Evolutionary conservation across 2,888 invertebrate genomes (phyloP).

Genomic region (Adela reaumurella): DNA sequence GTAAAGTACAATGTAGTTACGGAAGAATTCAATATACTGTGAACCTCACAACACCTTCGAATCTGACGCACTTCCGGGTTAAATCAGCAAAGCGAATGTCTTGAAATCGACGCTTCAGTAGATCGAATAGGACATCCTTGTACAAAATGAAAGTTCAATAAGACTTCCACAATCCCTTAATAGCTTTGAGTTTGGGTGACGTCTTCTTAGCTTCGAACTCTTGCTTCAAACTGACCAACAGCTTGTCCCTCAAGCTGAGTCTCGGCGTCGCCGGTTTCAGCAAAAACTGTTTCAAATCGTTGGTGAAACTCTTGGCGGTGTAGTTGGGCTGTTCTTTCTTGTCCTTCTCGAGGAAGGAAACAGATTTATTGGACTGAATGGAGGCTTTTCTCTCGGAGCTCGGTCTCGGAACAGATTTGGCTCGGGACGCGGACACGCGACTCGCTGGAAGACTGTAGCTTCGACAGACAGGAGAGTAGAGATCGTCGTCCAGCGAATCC

Average conservation of each 20-base stretch:
- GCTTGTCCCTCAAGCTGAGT: slow-evolving; percentile 43
- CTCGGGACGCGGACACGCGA: slow-evolving; percentile 15
- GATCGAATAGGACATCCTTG: too few species aligned
- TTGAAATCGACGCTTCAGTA: too few species aligned
- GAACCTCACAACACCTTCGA: too few species aligned
- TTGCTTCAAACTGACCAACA: slow-evolving; percentile 45
- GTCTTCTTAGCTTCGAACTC: slow-evolving; percentile 43
- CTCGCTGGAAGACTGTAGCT: slow-evolving; percentile 31
- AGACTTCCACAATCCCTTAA: slow-evolving; percentile 51
- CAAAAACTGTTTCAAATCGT: slow-evolving; percentile 46
- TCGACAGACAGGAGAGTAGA: slow-evolving; percentile 32
- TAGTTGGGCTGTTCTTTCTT: slow-evolving; percentile 47
- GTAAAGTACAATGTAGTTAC: too few species aligned
- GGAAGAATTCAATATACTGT: too few species aligned
- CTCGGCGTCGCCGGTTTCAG: slow-evolving; percentile 41
- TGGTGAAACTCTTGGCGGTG: slow-evolving; percentile 50
- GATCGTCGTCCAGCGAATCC: slow-evolving; percentile 37
- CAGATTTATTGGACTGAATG: slow-evolving; percentile 46
- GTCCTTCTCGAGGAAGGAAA: slow-evolving; percentile 45
- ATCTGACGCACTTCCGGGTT: too few species aligned
- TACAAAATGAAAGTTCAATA: slow-evolving; percentile 24
- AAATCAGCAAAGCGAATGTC: too few species aligned
- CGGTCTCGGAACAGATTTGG: slow-evolving; percentile 16
- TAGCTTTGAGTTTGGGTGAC: slow-evolving; percentile 46
- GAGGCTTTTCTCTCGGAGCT: slow-evolving; percentile 33